Evolutionary conservation across 2,888 invertebrate genomes (phyloP), one percentile per base, ranked within the genome.

Genomic region (Aleiodes testaceus): DNA sequence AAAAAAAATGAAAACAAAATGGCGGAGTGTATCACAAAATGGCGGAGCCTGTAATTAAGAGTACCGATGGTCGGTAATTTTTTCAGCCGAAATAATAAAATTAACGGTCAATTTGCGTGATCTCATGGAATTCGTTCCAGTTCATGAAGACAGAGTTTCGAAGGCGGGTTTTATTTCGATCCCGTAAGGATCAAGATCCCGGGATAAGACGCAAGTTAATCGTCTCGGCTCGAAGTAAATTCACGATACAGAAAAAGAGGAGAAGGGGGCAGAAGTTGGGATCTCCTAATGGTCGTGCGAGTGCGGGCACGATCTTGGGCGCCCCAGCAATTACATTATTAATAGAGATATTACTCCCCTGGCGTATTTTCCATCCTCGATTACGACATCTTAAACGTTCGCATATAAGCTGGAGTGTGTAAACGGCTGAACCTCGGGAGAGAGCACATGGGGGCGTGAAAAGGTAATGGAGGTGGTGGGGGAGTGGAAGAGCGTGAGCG

Each of bases 261-360:
- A 61, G 9, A 26, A 18, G 45, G 30, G 55, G 69, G 72, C 53
- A 26, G 68, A 65, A 20, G 49, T 70, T 74, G 30, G 55, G 47
- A 30, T 67, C 72, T 72, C 77, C 77, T 81, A 82, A 82, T 82
- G 80, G 75, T 79, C 75, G 75, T 75, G 75, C 76, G 71, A 69
- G 78, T 73, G 70, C 68, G 77, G 77, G 78, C 80, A 79, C 79
- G 80, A 81, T 81, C 78, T 78, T 76, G 79, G 78, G 78, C 77
- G 82, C 79, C 36, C 78, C 78, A 78, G 82, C 84, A 84, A 83
- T 84, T 83, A 82, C 82, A 83, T 84, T 84, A 84, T 84, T 84
- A 84, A 84, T 84, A 84, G 84, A 84, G 84, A 83, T 84, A 84
- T 85, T 85, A 84, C 81, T 79, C 78, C 79, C 77, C 75, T 74